A percentile compares a stretch with the other conserved stretches of the same genome.
These are phyloP conservation scores for Phymatocera aterrima DNA, from an alignment of 2,888 invertebrate genomes.

Conservation along the genomic window DNA sequence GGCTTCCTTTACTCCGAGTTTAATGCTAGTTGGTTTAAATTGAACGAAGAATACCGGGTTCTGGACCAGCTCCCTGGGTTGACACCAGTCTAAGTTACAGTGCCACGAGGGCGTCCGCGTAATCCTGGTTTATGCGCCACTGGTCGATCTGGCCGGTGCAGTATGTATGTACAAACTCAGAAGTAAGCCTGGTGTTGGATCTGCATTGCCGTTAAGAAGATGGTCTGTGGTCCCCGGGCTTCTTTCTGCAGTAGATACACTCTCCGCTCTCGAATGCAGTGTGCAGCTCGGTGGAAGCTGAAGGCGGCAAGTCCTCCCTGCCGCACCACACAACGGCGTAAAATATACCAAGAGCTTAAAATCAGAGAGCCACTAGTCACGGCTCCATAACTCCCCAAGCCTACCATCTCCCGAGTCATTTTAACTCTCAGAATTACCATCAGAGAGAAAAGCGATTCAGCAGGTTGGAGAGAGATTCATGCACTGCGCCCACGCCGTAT, in stretches of 20 bases:
- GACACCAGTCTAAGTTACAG: constrained; percentile 59
- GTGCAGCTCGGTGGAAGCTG: not conserved
- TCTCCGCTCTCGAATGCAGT: not conserved
- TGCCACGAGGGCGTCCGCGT: constrained; percentile 60
- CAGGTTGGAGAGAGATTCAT: constrained; percentile 59
- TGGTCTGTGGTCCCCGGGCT: not conserved
- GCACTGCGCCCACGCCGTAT: constrained; percentile 63
- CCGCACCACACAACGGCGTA: not conserved
- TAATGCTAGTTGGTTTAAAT: not conserved
- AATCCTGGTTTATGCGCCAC: constrained; percentile 67
- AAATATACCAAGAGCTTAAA: constrained; percentile 4
- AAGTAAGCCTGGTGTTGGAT: constrained; percentile 1
- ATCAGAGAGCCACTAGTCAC: constrained; percentile 39
- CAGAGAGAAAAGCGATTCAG: constrained; percentile 63
- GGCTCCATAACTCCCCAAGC: not conserved
- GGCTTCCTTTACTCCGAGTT: too few relatives aligned
- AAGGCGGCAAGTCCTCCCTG: not conserved
- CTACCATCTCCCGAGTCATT: not conserved
- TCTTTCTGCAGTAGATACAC: not conserved
- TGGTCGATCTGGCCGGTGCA: constrained; percentile 9
- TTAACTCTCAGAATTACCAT: constrained; percentile 4
- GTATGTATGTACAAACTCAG: too few relatives aligned
- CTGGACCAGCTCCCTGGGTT: constrained; percentile 18
- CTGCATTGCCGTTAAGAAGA: constrained; percentile 18
- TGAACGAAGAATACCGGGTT: not conserved